These are phyloP conservation scores for Rhopalosiphum padi DNA, from an alignment of 1,140 invertebrate species.

Conservation along the genomic window DNA sequence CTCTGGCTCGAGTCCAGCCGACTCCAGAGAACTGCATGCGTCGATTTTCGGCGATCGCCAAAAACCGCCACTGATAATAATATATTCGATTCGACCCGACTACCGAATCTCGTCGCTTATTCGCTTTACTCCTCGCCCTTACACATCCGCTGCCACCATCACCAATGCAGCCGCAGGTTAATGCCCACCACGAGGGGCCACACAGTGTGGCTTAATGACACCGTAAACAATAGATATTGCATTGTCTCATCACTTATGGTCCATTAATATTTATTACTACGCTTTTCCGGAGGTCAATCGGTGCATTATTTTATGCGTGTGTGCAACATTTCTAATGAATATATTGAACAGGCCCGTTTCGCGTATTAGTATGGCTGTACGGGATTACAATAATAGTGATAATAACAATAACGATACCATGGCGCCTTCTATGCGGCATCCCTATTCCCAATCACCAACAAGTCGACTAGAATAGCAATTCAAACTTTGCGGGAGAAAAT, in stretches of 20 bases:
- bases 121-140: neutral
- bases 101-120: neutral
- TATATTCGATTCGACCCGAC: slow-evolving; percentile 49
- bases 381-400: neutral
- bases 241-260: neutral
- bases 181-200: neutral
- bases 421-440: neutral
- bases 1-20: slow-evolving; percentile 45
- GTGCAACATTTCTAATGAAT: slow-evolving; percentile 22
- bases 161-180: neutral
- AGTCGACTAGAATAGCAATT: neutral
- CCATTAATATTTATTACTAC: slow-evolving; percentile 5
- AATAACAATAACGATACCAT: neutral
- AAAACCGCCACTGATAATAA: slow-evolving; percentile 50
- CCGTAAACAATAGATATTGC: slow-evolving; percentile 23
- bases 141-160: neutral
- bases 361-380: neutral
- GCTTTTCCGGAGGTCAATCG: slow-evolving; percentile 36
- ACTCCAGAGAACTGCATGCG: slow-evolving; percentile 44
- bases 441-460: neutral
- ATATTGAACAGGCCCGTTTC: neutral
- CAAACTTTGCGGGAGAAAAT: neutral
- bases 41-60: slow-evolving; percentile 49
- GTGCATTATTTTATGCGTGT: slow-evolving; percentile 15
- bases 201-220: neutral